These are phyloP conservation scores for Sialia sialis DNA, from an alignment of 2,113 vertebrate species.

Conservation along the genomic window DNA sequence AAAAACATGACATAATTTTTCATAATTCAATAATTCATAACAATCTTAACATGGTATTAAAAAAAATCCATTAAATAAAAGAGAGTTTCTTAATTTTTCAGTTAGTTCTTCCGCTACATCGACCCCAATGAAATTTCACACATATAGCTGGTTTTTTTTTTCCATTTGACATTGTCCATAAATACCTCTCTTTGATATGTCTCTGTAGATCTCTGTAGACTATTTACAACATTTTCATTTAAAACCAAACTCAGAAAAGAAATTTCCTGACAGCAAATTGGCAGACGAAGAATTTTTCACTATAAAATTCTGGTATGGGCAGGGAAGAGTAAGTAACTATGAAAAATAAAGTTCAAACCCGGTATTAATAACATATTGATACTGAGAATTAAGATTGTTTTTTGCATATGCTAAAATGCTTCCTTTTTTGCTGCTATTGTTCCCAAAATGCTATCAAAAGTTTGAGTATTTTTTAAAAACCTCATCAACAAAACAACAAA, in stretches of 20 bases:
- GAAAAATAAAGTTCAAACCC: not conserved
- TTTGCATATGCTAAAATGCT: not conserved
- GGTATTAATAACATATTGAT: not conserved
- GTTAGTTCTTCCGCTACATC: not conserved
- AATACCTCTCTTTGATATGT: not conserved
- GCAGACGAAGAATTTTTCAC: not conserved
- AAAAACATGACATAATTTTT: not conserved
- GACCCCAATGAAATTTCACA: not conserved
- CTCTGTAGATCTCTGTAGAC: not conserved
- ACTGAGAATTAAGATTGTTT: not conserved
- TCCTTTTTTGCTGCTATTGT: not conserved
- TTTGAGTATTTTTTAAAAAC: not conserved
- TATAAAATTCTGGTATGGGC: not conserved
- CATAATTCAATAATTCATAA: slow-evolving; percentile 21
- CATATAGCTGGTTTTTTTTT: not conserved
- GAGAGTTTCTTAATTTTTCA: not conserved
- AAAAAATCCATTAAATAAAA: not conserved
- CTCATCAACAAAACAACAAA: not conserved
- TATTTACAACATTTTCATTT: not conserved
- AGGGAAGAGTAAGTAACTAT: not conserved
- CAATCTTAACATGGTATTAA: not conserved
- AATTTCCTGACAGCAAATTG: not conserved
- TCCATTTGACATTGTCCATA: not conserved
- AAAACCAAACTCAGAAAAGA: not conserved
- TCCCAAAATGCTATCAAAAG: not conserved